Evolutionary conservation across 2,888 invertebrate genomes (phyloP).

Genomic region (Matsumyia berberina): DNA sequence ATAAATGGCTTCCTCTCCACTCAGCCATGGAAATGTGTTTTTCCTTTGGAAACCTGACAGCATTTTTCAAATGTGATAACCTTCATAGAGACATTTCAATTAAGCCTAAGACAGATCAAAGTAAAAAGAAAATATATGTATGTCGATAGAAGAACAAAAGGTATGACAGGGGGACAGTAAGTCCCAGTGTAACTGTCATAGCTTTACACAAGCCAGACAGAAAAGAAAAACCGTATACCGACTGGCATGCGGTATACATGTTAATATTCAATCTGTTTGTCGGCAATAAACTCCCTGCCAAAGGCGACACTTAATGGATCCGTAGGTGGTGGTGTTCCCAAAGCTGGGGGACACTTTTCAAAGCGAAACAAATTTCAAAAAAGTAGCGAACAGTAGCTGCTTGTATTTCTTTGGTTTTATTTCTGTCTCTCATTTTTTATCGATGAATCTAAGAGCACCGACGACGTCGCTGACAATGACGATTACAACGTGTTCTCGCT

Average conservation of each 20-base stretch:
- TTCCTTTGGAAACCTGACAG: slow-evolving; percentile 10
- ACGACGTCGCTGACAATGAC: slow-evolving; percentile 1
- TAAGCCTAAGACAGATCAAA: slow-evolving; percentile 37
- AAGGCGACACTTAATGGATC: slow-evolving; percentile 58
- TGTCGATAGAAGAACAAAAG: slow-evolving; percentile 33
- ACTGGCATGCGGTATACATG: slow-evolving; percentile 39
- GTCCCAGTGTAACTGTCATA: slow-evolving; percentile 29
- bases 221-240: slow-evolving; percentile 18
- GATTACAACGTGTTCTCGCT: slow-evolving; percentile 9
- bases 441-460: slow-evolving; percentile 20
- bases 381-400: slow-evolving; percentile 46
- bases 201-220: not conserved
- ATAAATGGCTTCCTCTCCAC: slow-evolving; percentile 42
- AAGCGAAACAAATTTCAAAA: slow-evolving; percentile 19
- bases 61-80: slow-evolving; percentile 22
- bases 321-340: slow-evolving; percentile 41
- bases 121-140: not conserved
- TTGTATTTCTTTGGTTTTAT: slow-evolving; percentile 29
- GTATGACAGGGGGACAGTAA: slow-evolving; percentile 31
- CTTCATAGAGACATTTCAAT: slow-evolving; percentile 53
- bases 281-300: slow-evolving; percentile 43
- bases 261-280: slow-evolving; percentile 58
- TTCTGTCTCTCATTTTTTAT: slow-evolving; percentile 38
- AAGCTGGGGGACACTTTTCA: slow-evolving; percentile 9
- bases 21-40: slow-evolving; percentile 1